Conservation (phyloP, 1,140 invertebrate species). For the Heliothis virescens region DNA sequence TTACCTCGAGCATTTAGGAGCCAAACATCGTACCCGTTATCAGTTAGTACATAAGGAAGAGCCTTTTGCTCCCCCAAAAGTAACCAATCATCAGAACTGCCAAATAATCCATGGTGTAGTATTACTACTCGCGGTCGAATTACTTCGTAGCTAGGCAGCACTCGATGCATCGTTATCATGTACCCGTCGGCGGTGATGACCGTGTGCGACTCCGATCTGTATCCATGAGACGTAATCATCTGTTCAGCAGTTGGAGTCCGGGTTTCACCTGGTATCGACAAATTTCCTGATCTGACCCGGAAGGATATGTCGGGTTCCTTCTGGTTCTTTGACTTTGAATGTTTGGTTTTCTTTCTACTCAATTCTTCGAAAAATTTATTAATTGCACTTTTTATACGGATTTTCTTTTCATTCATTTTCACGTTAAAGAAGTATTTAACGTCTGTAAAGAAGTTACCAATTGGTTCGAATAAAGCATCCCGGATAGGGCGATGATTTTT, state of each 20-base stretch:
- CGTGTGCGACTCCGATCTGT: conserved; percentile 88
- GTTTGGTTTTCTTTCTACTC: not conserved
- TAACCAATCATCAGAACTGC: conserved; percentile 89
- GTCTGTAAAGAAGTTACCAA: not conserved
- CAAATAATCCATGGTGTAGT: conserved; percentile 90
- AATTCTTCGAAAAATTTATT: not conserved
- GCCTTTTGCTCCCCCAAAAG: conserved; percentile 87
- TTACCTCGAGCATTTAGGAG: conserved; percentile 89
- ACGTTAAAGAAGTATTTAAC: not conserved
- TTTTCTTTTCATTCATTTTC: not conserved
- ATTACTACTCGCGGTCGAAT: conserved; percentile 77
- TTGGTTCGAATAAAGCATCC: not conserved
- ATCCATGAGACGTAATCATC: conserved; percentile 87
- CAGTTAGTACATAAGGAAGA: conserved; percentile 87
- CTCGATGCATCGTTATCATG: conserved; percentile 89
- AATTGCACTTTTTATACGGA: not conserved
- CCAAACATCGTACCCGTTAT: conserved; percentile 90
- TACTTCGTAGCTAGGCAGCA: conserved; percentile 75
- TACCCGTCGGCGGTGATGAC: conserved; percentile 90
- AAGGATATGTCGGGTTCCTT: not conserved
- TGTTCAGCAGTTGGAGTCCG: conserved; percentile 63
- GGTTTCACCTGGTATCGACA: not conserved
- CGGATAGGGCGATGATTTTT: not conserved
- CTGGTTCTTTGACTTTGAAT: too few species aligned
- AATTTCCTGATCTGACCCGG: not conserved